Evolutionary conservation across 2,888 invertebrate genomes (phyloP), one percentile per base, ranked within the genome.

Genomic region (Slavum lentiscoides): DNA sequence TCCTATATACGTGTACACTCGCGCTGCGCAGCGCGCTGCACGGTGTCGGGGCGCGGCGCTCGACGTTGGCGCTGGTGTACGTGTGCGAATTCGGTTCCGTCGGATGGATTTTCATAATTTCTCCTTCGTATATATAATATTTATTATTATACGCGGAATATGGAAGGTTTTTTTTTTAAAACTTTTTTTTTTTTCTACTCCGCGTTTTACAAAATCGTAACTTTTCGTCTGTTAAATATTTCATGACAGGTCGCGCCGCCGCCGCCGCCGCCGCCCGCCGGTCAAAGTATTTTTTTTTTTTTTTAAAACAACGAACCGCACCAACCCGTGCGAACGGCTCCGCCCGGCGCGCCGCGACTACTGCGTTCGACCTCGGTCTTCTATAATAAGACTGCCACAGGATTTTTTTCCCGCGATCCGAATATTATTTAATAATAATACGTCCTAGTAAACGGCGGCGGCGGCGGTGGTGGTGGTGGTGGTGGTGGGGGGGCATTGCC

Each of bases 201-300:
- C 9, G 7, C 43, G 62, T 61, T 30, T 53, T n/a, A 49, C 17
- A 9, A 80, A 72, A 80, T 72, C 72, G 67, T 68, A 72, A 80
- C 80, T 80, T 76, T 77, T 80, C 13, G 80, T 80, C 80, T 80
- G 80, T 80, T 80, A 80, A 80, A 80, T 80, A 80, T 80, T 80
- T 80, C 80, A 80, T 80, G 80, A 80, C 72, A 37, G 80, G 80
- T 80, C 64, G 62, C 69, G 23, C 30, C 4, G 30, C 30, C 30
- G 30, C 30, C 30, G 30, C 30, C 30, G 30, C 4, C 30, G 30
- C 30, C 30, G 30, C 30, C 30, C 30, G 68, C 55, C 80, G 70
- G 70, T 64, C 70, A 80, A 80, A 80, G 80, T 62, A 69, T 61
- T 39, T 13, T 19, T 23, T 39, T 58, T 30, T 30, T 30, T 67